Evolutionary conservation across 2,888 invertebrate genomes (phyloP).

Genomic region (Meandrusa payeni): DNA sequence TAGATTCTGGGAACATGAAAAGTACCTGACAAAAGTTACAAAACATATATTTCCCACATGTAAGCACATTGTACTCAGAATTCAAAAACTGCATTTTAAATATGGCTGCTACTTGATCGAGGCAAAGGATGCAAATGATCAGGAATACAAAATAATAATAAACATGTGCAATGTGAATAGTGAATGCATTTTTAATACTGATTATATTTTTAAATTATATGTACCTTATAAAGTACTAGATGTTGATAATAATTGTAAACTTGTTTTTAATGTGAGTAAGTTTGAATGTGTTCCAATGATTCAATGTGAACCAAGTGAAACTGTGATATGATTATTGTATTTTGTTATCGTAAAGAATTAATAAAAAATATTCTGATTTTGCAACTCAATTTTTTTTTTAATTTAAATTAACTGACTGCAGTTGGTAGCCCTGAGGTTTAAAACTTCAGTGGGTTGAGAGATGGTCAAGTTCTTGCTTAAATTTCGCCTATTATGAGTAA

Average conservation of each 20-base stretch:
- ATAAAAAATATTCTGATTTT: too few relatives aligned
- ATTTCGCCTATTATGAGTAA: too few relatives aligned
- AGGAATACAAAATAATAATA: constrained; percentile 49
- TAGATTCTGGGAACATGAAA: constrained; percentile 79
- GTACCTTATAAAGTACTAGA: constrained; percentile 52
- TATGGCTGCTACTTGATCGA: constrained; percentile 58
- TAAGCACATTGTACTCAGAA: constrained; percentile 45
- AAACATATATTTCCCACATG: constrained; percentile 62
- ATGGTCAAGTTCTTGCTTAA: too few relatives aligned
- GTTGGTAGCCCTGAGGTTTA: too few relatives aligned
- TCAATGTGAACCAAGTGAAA: too few relatives aligned
- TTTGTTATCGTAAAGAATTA: too few relatives aligned
- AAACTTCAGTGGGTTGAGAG: too few relatives aligned
- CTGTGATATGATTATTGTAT: too few relatives aligned
- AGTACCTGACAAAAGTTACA: constrained; percentile 65
- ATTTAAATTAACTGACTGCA: too few relatives aligned
- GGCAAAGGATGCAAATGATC: constrained; percentile 41
- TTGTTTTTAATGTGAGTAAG: constrained; percentile 63
- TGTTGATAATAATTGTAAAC: constrained; percentile 36
- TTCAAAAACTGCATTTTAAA: constrained; percentile 47
- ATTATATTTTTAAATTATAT: constrained; percentile 54
- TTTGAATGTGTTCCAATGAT: constrained; percentile 50
- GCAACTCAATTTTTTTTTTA: too few relatives aligned
- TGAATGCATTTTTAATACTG: constrained; percentile 36
- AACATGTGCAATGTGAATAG: constrained; percentile 46